A percentile compares a stretch with the other conserved stretches of the same genome.
Conservation (phyloP, 1,140 invertebrate genomes). For the Monochamus saltuarius region DNA sequence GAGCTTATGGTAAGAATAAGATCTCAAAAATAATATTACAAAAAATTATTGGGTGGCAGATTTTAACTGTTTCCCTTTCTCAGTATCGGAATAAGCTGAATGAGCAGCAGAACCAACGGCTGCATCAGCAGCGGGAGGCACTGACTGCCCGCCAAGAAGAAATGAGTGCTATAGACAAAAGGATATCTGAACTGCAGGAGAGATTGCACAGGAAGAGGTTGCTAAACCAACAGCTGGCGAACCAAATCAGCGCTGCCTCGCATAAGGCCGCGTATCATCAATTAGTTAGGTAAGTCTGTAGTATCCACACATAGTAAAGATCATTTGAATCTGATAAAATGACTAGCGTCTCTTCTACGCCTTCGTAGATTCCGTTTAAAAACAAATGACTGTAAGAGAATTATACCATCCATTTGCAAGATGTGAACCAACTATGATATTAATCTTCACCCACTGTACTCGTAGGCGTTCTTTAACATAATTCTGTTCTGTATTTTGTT, state of each 20-base stretch:
- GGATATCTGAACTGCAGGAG: constrained; percentile 91
- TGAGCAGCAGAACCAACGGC: constrained; percentile 86
- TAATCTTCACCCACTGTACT: no score
- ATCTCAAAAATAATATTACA: no score
- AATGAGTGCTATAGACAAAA: constrained; percentile 85
- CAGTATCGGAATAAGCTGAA: constrained; percentile 95
- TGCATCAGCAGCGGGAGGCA: constrained; percentile 83
- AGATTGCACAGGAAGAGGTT: constrained; percentile 83
- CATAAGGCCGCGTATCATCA: constrained; percentile 51
- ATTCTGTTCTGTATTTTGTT: no score
- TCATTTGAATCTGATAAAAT: no score
- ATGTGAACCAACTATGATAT: no score
- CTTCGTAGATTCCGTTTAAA: background rate
- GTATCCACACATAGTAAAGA: no score
- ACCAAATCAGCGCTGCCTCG: constrained; percentile 62
- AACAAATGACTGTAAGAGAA: background rate
- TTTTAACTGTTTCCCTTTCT: constrained; percentile 44
- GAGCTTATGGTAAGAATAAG: constrained; percentile 80
- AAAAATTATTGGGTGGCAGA: no score
- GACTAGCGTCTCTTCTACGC: no score
- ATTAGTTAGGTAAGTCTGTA: constrained; percentile 44
- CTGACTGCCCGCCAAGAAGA: constrained; percentile 85
- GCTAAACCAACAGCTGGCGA: constrained; percentile 81
- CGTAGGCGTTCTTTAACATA: no score
- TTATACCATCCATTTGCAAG: no score